Base-by-base conservation (phyloP, 2,888 invertebrate species). In the Aplocera efformata region DNA sequence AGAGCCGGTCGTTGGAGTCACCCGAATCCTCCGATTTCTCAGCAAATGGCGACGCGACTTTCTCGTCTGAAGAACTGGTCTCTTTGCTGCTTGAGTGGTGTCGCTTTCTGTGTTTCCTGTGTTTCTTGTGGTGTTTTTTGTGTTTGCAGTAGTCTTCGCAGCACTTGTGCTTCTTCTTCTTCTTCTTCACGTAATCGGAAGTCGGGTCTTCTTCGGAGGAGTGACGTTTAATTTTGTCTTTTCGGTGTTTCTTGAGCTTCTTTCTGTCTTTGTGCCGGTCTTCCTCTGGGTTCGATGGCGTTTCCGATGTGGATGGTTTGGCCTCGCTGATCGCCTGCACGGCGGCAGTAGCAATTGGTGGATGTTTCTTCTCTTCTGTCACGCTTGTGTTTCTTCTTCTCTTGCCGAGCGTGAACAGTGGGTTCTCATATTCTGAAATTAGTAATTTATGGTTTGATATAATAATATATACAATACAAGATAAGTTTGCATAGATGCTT, bases 351-450 rank as follows among this genome's bases (percentile, higher is more conserved):
- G 31, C 55, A 58, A 28, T 6, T 22, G 54, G 51, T 38, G 56
- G 31, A 1, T 60, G 54, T 62, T 79, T 89, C 66, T 89, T 91
- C n/a, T 91, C 92, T 53, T 91, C 91, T 25, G 90, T 90, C 27
- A 89, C 86, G 8, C 93, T 93, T 3, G 92, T 91, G 45, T 94
- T 91, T 50, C 95, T 89, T 67, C 94, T 91, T 55, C 95, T 89
- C 72, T 95, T 95, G 20, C 94, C 93, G 44, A 95, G 77, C 5
- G 93, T 92, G 56, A 94, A 86, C 9, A 96, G 73, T 3, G 96
- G 95, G 74, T 96, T 95, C 77, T 96, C 94, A 65, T 95, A 94
- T 77, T 94, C 96, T 95, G 88, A 4, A 90, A 90, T 27, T 11
- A n/a, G n/a, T n/a, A n/a, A n/a, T n/a, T n/a, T n/a, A n/a, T n/a